These are phyloP conservation scores for Adelognathus sp. DNA, from an alignment of 2,888 invertebrate species.

Conservation along the genomic window DNA sequence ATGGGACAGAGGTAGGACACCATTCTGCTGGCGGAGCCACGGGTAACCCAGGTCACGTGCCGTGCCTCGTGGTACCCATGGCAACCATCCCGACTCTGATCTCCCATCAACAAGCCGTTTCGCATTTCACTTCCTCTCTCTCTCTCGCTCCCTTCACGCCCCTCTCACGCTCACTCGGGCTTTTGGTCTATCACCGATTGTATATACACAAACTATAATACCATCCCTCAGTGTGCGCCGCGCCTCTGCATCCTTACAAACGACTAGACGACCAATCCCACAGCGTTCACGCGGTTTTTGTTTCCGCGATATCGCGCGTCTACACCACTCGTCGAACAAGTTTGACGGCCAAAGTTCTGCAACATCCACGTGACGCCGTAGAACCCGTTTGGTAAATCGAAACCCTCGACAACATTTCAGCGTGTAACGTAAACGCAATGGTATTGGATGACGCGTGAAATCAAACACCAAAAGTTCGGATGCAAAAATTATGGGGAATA, in stretches of 20 bases:
- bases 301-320: constrained; percentile 37
- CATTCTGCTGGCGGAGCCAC: constrained; percentile 61
- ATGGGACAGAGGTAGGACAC: constrained; percentile 43
- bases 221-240: constrained; percentile 30
- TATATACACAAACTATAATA: neutral
- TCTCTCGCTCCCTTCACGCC: too few species aligned
- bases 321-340: constrained; percentile 12
- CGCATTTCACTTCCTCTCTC: constrained; percentile 57
- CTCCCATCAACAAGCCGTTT: constrained; percentile 72
- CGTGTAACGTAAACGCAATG: neutral
- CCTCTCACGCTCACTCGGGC: constrained; percentile 25
- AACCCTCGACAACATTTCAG: neutral
- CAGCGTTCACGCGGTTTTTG: constrained; percentile 22
- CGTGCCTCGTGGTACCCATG: constrained; percentile 74
- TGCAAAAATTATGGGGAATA: neutral
- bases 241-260: constrained; percentile 36
- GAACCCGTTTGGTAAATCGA: constrained; percentile 49
- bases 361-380: constrained; percentile 4
- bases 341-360: constrained; percentile 37
- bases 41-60: constrained; percentile 77
- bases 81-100: constrained; percentile 69
- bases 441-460: neutral
- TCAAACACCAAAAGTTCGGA: neutral
- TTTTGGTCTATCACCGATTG: constrained; percentile 19
- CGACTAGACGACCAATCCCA: constrained; percentile 52